Conservation (phyloP, 1,140 invertebrate genomes). For the Habropoda laboriosa region DNA sequence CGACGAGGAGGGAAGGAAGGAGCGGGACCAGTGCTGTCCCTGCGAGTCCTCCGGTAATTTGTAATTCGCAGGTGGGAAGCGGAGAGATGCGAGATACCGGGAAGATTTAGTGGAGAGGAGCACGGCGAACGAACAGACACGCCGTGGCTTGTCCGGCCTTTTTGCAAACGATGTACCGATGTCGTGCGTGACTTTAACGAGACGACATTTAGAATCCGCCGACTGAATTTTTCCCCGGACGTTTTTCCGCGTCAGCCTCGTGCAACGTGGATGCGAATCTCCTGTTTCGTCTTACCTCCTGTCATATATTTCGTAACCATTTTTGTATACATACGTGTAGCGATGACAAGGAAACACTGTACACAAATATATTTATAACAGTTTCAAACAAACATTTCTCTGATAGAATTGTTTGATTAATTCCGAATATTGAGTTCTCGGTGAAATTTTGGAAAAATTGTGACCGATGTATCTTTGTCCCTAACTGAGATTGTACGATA, state of each 20-base stretch:
- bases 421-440: no score
- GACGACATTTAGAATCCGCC: constrained; percentile 56
- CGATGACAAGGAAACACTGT: no score
- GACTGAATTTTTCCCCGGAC: constrained; percentile 35
- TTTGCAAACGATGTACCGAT: constrained; percentile 64
- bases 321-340: no score
- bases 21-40: constrained; percentile 67
- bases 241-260: background rate
- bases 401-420: no score
- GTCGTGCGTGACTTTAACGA: constrained; percentile 64
- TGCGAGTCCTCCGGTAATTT: constrained; percentile 76
- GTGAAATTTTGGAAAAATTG: no score
- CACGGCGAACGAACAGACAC: constrained; percentile 54
- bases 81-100: constrained; percentile 76
- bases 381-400: no score
- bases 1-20: constrained; percentile 28
- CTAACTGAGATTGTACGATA: no score
- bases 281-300: no score
- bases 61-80: constrained; percentile 79
- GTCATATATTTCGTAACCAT: no score
- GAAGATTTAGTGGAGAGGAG: constrained; percentile 74
- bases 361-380: no score
- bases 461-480: no score
- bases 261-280: background rate
- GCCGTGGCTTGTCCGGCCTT: constrained; percentile 61